Evolutionary conservation across 1,140 invertebrate genomes (phyloP).

Genomic region (Acromyrmex heyeri): DNA sequence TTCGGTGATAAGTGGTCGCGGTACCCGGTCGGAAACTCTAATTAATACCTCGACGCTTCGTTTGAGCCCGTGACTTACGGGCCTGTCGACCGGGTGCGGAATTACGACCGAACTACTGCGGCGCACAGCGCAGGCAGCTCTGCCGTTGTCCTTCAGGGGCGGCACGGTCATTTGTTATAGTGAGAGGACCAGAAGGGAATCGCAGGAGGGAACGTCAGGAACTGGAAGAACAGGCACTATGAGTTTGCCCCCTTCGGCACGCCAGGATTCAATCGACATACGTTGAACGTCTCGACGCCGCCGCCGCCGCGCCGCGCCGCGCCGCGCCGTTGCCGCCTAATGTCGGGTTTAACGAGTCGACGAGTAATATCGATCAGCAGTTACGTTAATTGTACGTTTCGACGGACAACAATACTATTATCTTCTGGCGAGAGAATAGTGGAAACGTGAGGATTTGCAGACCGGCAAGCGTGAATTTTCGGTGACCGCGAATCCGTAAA

Average conservation of each 20-base stretch:
- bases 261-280: constrained; percentile 55
- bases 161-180: constrained; percentile 83
- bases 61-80: constrained; percentile 86
- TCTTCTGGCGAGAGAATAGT: constrained; percentile 35
- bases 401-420: constrained; percentile 1
- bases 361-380: constrained; percentile 57
- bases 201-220: constrained; percentile 16
- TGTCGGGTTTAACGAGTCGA: constrained; percentile 55
- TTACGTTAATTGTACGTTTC: constrained; percentile 62
- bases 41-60: constrained; percentile 86
- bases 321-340: constrained; percentile 30
- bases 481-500: constrained; percentile 21
- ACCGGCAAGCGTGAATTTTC: constrained; percentile 19
- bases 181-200: constrained; percentile 47
- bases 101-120: constrained; percentile 81
- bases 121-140: constrained; percentile 70
- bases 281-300: constrained; percentile 36
- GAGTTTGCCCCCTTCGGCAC: constrained; percentile 44
- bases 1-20: constrained; percentile 86
- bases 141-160: constrained; percentile 75
- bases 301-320: constrained; percentile 43
- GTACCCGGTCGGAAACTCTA: constrained; percentile 85
- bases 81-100: constrained; percentile 81
- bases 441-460: constrained; percentile 40
- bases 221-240: constrained; percentile 8